phyloP scores from a whole-genome alignment of 2,888 invertebrate genomes.

The Hirtodrosophila duncani region DNA sequence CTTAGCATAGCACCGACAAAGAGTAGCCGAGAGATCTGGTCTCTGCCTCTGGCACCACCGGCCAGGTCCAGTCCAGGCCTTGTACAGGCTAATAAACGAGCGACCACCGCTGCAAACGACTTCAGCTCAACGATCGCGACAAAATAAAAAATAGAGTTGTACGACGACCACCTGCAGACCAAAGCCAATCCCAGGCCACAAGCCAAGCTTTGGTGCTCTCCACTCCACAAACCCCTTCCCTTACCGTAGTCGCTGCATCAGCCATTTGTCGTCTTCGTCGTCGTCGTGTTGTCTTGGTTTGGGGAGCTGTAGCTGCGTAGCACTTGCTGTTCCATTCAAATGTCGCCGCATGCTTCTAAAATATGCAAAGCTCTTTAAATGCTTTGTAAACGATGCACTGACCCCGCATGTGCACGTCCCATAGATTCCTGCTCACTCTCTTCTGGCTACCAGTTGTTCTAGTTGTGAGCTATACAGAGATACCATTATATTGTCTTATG shows the following conservation, averaged over 20 bases:
- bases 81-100: constrained; percentile 45
- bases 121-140: constrained; percentile 70
- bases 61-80: constrained; percentile 7
- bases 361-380: constrained; percentile 69
- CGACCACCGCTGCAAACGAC: constrained; percentile 65
- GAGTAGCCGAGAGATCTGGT: constrained; percentile 6
- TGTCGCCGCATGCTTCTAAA: constrained; percentile 60
- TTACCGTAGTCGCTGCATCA: constrained; percentile 16
- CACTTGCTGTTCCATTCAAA: constrained; percentile 67
- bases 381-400: constrained; percentile 63
- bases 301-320: constrained; percentile 53
- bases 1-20: neutral
- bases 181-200: constrained; percentile 10
- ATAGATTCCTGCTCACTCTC: constrained; percentile 17
- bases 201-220: neutral
- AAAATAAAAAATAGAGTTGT: constrained; percentile 72
- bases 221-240: neutral
- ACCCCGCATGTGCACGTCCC: constrained; percentile 41
- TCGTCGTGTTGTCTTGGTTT: constrained; percentile 6
- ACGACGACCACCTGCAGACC: constrained; percentile 69
- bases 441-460: constrained; percentile 60
- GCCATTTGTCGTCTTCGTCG: constrained; percentile 42
- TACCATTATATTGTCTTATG: constrained; percentile 8
- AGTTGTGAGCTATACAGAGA: constrained; percentile 43
- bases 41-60: constrained; percentile 29